Base-by-base conservation (phyloP, 2,113 vertebrate species). In the Ptychochromis oligacanthus region DNA sequence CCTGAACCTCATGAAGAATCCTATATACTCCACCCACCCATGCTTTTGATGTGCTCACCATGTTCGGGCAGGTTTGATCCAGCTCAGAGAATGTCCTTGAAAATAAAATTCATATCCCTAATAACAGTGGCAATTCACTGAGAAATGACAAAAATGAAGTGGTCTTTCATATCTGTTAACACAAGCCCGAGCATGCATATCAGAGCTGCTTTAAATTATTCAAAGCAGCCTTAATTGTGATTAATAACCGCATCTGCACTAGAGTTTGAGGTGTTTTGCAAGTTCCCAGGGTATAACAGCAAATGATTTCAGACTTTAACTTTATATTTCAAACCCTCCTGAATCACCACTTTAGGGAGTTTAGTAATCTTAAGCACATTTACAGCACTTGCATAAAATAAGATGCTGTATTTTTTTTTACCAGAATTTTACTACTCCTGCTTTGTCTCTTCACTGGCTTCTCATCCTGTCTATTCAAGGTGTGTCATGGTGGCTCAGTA, bases 41-140 rank as follows among this genome's bases (percentile, higher is more conserved):
- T 77, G 70, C 79, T 84, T 72, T 75, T 84, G 31, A 79, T 88
- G 38, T 57, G 56, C 54, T 78, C 70, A 78, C 79, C 18, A 34
- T 65, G 83, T 81, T 85, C 5, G 55, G 40, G 56, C 49, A 79
- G 67, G 57, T 57, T 82, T 38, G 15, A 74, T 72, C 22, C 43
- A 79, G 46, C 38, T 62, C 1, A 10, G 40, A 56, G 64, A 28
- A 22, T 74, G 62, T 57, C 81, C 79, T 88, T 88, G 87, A 84
- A 70, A 72, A 46, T 81, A 40, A 83, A 77, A 83, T 77, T 84
- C 67, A 83, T 20, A 24, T 15, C 12, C 22, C 14, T 55, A 22
- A 82, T 75, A 80, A 87, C 70, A 40, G 15, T 13, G 13, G 38
- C 58, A 56, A 59, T 80, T 84, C 55, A 67, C 61, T 46, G 59